Conservation (phyloP, 2,797 vertebrate species). For the Neostethus bicornis region DNA sequence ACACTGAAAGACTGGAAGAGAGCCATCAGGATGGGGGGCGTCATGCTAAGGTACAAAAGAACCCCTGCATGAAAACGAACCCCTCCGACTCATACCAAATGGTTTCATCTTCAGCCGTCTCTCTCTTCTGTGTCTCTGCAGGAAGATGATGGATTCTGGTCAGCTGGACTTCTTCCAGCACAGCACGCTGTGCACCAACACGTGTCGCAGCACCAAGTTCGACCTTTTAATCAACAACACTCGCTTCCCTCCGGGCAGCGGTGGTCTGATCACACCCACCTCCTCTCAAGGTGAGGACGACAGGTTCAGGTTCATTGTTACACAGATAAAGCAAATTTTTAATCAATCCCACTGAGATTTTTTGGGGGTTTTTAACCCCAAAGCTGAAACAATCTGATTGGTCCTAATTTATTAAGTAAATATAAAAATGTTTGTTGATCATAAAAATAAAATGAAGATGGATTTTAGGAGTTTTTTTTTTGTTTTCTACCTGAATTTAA, state of each 20-base stretch:
- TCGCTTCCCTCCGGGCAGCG: constrained; percentile 91
- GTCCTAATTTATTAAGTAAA: too few species aligned
- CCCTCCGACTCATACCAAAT: too few species aligned
- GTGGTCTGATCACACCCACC: constrained; percentile 84
- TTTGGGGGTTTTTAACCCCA: too few species aligned
- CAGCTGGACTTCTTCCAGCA: constrained; percentile 99
- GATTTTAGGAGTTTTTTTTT: too few species aligned
- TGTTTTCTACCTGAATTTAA: too few species aligned
- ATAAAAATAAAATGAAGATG: too few species aligned
- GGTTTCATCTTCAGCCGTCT: not conserved
- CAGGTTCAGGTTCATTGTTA: too few species aligned
- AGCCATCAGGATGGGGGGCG: constrained; percentile 94
- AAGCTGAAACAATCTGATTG: too few species aligned
- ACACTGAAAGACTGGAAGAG: constrained; percentile 99
- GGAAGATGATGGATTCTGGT: constrained; percentile 99
- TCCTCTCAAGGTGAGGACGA: constrained; percentile 86
- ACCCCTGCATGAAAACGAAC: not conserved
- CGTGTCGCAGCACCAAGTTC: constrained; percentile 98
- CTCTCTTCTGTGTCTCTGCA: constrained; percentile 52
- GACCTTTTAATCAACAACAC: constrained; percentile 98
- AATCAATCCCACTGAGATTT: too few species aligned
- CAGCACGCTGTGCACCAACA: constrained; percentile 96
- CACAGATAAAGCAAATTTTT: too few species aligned
- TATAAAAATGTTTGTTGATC: too few species aligned
- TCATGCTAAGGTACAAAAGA: constrained; percentile 93